A percentile compares a stretch with the other conserved stretches of the same genome.
Evolutionary conservation across 2,888 invertebrate genomes (phyloP).

Genomic region (Drosophila pegasa): DNA sequence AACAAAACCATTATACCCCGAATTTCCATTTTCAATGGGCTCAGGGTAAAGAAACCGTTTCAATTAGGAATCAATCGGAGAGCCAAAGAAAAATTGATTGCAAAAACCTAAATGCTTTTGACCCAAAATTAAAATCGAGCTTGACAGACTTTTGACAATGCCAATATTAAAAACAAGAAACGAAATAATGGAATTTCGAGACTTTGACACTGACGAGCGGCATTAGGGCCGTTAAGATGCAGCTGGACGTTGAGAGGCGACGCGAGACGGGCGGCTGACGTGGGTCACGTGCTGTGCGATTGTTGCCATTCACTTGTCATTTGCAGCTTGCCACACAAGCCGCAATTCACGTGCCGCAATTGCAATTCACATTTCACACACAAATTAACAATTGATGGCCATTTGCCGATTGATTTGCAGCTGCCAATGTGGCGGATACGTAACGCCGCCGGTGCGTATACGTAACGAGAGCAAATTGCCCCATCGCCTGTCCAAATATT

Average conservation of each 20-base stretch:
- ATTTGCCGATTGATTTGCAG: conserved; percentile 42
- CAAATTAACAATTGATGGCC: conserved; percentile 44
- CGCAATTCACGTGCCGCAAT: conserved; percentile 18
- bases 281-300: conserved; percentile 3
- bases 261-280: background rate
- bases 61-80: conserved; percentile 3
- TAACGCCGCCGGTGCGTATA: background rate
- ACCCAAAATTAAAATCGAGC: background rate
- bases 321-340: conserved; percentile 14
- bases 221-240: background rate
- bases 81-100: background rate
- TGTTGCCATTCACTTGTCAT: conserved; percentile 12
- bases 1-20: too few species aligned
- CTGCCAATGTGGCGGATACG: conserved; percentile 21
- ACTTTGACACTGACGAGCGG: conserved; percentile 5
- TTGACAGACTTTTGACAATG: background rate
- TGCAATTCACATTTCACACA: conserved; percentile 18
- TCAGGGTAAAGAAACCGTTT: background rate
- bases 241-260: background rate
- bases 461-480: background rate
- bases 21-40: too few species aligned
- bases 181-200: background rate
- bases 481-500: conserved; percentile 10
- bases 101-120: background rate
- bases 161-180: background rate